Evolutionary conservation across 2,797 vertebrate genomes (phyloP).

Genomic region (Pogoniulus pusillus): DNA sequence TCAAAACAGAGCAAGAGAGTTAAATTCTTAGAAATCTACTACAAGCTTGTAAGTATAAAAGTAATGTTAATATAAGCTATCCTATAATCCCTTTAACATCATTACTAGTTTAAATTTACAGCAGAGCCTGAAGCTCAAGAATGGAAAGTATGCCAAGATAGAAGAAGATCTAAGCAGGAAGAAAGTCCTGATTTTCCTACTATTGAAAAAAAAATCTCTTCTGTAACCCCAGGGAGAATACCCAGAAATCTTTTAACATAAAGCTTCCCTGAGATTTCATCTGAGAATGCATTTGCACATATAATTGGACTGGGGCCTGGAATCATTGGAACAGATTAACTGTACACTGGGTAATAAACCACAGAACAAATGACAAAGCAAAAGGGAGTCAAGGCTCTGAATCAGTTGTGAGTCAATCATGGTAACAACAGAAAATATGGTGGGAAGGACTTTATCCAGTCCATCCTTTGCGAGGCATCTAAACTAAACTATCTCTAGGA

Average conservation of each 20-base stretch:
- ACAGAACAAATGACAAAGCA: constrained; percentile 8
- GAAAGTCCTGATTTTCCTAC: not conserved
- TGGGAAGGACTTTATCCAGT: not conserved
- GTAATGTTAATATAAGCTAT: not conserved
- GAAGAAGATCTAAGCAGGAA: not conserved
- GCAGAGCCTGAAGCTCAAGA: constrained; percentile 4
- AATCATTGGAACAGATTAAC: not conserved
- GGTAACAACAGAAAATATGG: not conserved
- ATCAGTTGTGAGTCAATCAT: not conserved
- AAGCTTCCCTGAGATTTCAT: not conserved
- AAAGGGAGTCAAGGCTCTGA: not conserved
- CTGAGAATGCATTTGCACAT: not conserved
- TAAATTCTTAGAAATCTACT: not conserved
- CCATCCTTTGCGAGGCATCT: not conserved
- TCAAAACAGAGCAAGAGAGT: not conserved
- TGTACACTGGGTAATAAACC: not conserved
- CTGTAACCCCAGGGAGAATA: not conserved
- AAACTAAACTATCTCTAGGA: not conserved
- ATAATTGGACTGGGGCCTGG: not conserved
- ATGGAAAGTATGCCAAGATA: not conserved
- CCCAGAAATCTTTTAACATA: not conserved
- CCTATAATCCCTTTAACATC: not conserved
- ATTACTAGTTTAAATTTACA: constrained; percentile 15
- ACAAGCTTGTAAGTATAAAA: not conserved
- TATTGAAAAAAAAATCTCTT: not conserved